Base-by-base conservation (phyloP, 2,888 invertebrate genomes). In the Steinernema carpocapsae region DNA sequence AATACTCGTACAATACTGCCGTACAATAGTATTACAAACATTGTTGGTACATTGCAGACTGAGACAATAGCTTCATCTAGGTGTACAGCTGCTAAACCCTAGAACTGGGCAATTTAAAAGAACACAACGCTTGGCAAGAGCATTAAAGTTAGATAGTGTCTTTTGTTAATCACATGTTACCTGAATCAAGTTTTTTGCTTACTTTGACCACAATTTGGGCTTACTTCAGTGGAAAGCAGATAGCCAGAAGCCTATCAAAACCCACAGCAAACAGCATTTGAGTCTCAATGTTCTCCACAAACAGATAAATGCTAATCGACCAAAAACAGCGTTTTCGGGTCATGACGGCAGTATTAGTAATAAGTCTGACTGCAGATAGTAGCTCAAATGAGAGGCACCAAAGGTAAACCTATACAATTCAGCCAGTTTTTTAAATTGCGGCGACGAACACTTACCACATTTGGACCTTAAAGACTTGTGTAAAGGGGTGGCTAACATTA, bases 271-370 rank as follows among this genome's bases (percentile, higher is more conserved):
- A 64, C 17, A 64, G 24, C 64, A 64, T 64, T 32, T 32, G 14
- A 17, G 29, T 17, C 32, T 32, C 64, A 3, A 64, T n/a, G 32
- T 64, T 64, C 19, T 32, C 32, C 17, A 32, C 7, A 19, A 64
- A 64, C 32, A 64, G 64, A 32, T 64, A 64, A 32, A 32, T 2
- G 17, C 64, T 64, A 32, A 64, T 64, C 7, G 64, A 64, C 64
- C 64, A 64, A 26, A 64, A 64, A 64, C 64, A 64, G 2, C 12
- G 29, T 19, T 64, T 64, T 29, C 64, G 29, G 32, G 64, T 12
- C 64, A 64, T 64, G 10, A 4, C 1, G 17, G 64, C 64, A 2
- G 32, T 64, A 29, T 64, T n/a, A 6, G 64, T 32, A 2, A 64
- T 17, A 19, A 64, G 29, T 17, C 64, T 29, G 4, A 64, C 64